Base-by-base conservation (phyloP, 2,113 vertebrate genomes). In the Zingel zingel region DNA sequence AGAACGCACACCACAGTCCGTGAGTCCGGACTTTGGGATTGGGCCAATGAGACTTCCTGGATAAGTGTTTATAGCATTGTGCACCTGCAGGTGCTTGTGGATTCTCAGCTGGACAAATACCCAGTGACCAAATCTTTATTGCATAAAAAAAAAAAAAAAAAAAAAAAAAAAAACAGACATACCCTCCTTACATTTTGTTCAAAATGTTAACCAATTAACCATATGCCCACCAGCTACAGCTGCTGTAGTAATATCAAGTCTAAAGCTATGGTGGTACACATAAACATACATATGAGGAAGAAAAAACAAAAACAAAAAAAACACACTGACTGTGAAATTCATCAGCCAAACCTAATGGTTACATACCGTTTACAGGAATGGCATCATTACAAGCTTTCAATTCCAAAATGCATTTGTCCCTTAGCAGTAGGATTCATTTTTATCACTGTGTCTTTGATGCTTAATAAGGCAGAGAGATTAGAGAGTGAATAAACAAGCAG, bases 271-370 rank as follows among this genome's bases (percentile, higher is more conserved):
- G 71, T 47, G 43, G 43, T 72, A 64, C 70, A 74, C 19, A 56
- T 1, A 27, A 2, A 27, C 27, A 27, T 27, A 25, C 25, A 25
- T n/a, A n/a, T n/a, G n/a, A n/a, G n/a, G n/a, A n/a, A n/a, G n/a
- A n/a, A n/a, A n/a, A n/a, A n/a, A n/a, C n/a, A 33, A 18, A 62
- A 48, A 85, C 48, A 77, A 9, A 54, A 56, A 85, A 56, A 79
- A 76, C 72, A 93, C 58, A 90, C 90, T 45, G 89, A 92, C 94
- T 92, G 93, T 93, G 94, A 91, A 95, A 89, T 65, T 78, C 74
- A 95, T 99, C 98, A 95, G 96, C 96, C 94, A 94, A 92, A 95
- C 97, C 96, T 90, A 90, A 63, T 95, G 97, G 97, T 94, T 90
- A 25, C 30, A 58, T 9, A 95, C 97, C 97, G 85, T 97, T 98